phyloP scores from a whole-genome alignment of 2,797 vertebrate genomes.

The Alcedo quadribrachys region DNA sequence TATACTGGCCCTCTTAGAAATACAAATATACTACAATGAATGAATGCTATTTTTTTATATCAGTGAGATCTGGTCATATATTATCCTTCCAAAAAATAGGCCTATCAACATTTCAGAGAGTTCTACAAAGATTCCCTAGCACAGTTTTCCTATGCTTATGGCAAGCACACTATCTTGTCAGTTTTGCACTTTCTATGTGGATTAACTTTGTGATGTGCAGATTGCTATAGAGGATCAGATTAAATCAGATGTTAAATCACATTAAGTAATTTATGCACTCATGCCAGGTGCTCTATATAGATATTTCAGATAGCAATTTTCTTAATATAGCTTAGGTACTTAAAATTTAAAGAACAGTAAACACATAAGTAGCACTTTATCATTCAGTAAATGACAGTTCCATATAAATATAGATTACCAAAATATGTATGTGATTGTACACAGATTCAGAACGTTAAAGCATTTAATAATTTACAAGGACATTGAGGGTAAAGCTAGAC shows the following conservation, averaged over 20 bases:
- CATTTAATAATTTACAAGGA: background rate
- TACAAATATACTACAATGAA: background rate
- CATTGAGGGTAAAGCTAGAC: background rate
- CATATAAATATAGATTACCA: slow-evolving; percentile 2
- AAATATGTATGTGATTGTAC: background rate
- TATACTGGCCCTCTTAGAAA: background rate
- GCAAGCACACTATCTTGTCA: background rate
- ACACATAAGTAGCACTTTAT: background rate
- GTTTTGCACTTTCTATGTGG: background rate
- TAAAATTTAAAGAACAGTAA: background rate
- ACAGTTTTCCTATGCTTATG: background rate
- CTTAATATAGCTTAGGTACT: background rate
- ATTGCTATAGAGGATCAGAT: background rate
- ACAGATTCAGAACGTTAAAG: background rate
- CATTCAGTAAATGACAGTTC: background rate
- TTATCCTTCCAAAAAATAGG: background rate
- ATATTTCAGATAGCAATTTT: slow-evolving; percentile 27
- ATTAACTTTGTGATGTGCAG: slow-evolving; percentile 1
- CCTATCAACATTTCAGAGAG: background rate
- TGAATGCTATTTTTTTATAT: background rate
- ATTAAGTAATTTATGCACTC: slow-evolving; percentile 8
- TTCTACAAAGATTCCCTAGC: background rate
- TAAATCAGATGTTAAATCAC: slow-evolving; percentile 19
- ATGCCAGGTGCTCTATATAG: slow-evolving; percentile 5
- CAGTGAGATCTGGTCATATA: background rate